These are phyloP conservation scores for Tiliqua scincoides DNA, from an alignment of 2,113 vertebrate genomes.

Conservation along the genomic window DNA sequence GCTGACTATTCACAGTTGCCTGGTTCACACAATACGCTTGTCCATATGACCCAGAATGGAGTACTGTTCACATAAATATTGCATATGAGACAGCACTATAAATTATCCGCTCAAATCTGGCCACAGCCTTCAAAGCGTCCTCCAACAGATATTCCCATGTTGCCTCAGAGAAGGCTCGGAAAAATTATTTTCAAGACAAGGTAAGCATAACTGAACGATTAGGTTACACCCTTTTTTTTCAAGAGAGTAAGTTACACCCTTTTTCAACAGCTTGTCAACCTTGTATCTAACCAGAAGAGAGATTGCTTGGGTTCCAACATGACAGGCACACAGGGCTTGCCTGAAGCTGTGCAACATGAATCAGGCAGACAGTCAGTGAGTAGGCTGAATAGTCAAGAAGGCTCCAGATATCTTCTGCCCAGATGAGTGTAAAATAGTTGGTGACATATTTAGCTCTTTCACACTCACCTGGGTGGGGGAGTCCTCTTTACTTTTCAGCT, in stretches of 20 bases:
- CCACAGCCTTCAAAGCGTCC: neutral
- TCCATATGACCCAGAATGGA: too few species aligned
- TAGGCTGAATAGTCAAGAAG: neutral
- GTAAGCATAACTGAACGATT: neutral
- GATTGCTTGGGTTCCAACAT: conserved; percentile 30
- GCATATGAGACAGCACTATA: too few species aligned
- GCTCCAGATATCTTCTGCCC: neutral
- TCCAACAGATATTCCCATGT: neutral
- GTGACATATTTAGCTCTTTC: conserved; percentile 14
- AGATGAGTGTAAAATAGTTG: too few species aligned
- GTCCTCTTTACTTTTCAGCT: neutral
- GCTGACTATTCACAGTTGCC: too few species aligned
- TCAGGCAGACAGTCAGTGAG: neutral
- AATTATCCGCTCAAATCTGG: neutral
- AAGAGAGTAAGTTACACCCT: neutral
- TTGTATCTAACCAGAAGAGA: conserved; percentile 22
- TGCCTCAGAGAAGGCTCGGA: neutral
- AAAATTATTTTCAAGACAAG: neutral
- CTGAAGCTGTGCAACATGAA: conserved; percentile 40
- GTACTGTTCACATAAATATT: too few species aligned
- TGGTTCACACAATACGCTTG: too few species aligned
- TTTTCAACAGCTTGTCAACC: conserved; percentile 22
- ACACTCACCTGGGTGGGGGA: neutral
- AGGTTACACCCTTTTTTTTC: neutral
- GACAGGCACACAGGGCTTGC: conserved; percentile 42